Percentiles rank a stretch among this genome's conserved stretches.
phyloP scores from a whole-genome alignment of 2,113 vertebrate genomes.

The Butastur rufipennis region DNA sequence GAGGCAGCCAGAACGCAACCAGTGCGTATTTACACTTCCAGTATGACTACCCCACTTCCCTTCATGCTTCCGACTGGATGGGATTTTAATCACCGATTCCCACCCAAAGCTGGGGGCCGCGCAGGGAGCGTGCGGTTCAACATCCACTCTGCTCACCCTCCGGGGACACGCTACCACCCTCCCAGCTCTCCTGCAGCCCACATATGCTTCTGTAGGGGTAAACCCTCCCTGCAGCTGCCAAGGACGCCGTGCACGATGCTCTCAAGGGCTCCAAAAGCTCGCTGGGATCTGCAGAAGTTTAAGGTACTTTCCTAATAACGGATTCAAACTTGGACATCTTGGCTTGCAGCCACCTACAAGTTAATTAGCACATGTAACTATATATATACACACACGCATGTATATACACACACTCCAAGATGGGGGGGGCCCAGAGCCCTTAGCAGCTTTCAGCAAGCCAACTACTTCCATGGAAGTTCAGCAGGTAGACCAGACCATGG shows the following conservation, averaged over 20 bases:
- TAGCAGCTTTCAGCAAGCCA: neutral
- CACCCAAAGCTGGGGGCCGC: neutral
- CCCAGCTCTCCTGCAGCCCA: neutral
- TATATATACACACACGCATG: neutral
- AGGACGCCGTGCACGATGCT: fast-evolving
- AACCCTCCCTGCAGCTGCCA: neutral
- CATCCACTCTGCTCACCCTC: fast-evolving
- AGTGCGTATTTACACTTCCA: neutral
- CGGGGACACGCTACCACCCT: neutral
- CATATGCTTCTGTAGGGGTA: fast-evolving
- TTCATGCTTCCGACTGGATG: neutral
- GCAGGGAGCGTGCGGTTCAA: fast-evolving
- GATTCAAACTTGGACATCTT: neutral
- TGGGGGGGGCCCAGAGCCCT: neutral
- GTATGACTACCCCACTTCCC: constrained; percentile 21
- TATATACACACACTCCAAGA: neutral
- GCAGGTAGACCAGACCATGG: neutral
- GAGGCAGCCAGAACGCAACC: neutral
- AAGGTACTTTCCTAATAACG: constrained; percentile 8
- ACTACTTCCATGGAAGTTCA: neutral
- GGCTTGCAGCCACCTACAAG: neutral
- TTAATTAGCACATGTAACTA: neutral
- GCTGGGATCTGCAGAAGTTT: neutral
- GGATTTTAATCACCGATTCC: neutral
- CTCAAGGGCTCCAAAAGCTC: neutral